phyloP scores from a whole-genome alignment of 1,140 invertebrate genomes.

The Elymnias hypermnestra region DNA sequence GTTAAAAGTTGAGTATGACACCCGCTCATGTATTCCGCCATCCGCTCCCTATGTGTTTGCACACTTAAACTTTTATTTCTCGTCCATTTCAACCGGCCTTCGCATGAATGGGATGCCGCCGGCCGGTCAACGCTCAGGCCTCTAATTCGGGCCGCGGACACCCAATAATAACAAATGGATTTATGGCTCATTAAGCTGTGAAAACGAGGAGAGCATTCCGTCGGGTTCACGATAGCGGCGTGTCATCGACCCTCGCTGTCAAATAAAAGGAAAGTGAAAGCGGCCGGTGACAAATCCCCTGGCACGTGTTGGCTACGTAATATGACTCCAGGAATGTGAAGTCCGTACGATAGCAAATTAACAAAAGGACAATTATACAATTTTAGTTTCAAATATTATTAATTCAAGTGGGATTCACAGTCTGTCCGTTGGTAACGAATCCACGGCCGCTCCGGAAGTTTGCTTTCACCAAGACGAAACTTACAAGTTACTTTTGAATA shows the following conservation, averaged over 20 bases:
- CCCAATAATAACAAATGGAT: conserved; percentile 58
- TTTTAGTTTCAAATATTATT: too few relatives aligned
- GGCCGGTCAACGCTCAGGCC: conserved; percentile 44
- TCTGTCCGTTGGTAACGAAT: too few relatives aligned
- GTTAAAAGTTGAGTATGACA: too few relatives aligned
- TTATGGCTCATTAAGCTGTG: conserved; percentile 60
- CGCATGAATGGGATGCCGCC: conserved; percentile 60
- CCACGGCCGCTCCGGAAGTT: too few relatives aligned
- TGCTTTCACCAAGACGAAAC: too few relatives aligned
- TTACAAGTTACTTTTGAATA: too few relatives aligned
- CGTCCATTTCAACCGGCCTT: conserved; percentile 52
- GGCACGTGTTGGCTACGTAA: conserved; percentile 36
- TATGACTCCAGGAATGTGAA: conserved; percentile 29
- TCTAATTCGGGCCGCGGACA: conserved; percentile 43
- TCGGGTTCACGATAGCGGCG: conserved; percentile 31
- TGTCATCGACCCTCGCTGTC: conserved; percentile 40
- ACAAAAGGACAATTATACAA: not conserved
- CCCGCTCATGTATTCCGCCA: too few relatives aligned
- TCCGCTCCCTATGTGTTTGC: not conserved
- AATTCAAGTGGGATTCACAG: too few relatives aligned
- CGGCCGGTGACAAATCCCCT: conserved; percentile 42
- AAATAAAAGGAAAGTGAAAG: conserved; percentile 56
- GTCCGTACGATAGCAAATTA: conserved; percentile 11
- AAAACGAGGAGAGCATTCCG: conserved; percentile 36
- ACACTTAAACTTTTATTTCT: conserved; percentile 28